phyloP scores from a whole-genome alignment of 1,140 invertebrate genomes.

The Augochlora pura region DNA sequence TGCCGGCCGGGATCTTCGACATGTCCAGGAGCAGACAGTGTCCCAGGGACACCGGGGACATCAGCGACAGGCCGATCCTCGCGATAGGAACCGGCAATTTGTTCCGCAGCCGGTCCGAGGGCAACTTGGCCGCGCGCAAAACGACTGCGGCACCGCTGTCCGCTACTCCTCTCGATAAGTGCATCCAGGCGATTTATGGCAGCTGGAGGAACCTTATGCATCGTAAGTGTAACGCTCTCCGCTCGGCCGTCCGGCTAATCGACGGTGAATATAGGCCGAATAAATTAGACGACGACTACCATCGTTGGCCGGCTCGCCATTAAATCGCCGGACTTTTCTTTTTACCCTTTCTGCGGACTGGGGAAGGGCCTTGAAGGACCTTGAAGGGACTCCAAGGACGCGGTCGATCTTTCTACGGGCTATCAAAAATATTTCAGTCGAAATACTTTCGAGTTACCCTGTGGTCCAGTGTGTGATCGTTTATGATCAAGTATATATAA shows the following conservation, averaged over 20 bases:
- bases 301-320: too few species aligned
- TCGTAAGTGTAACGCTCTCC: slow-evolving; percentile 70
- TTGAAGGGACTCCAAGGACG: too few species aligned
- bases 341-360: too few species aligned
- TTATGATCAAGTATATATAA: too few species aligned
- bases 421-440: too few species aligned
- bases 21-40: slow-evolving; percentile 34
- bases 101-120: slow-evolving; percentile 78
- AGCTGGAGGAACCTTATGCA: slow-evolving; percentile 80
- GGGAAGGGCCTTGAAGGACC: too few species aligned
- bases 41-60: background rate
- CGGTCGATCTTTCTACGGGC: too few species aligned
- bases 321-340: too few species aligned
- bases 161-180: slow-evolving; percentile 76
- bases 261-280: slow-evolving; percentile 18
- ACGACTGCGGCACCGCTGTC: slow-evolving; percentile 40
- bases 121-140: slow-evolving; percentile 70
- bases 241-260: slow-evolving; percentile 1
- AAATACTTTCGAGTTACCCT: too few species aligned
- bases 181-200: slow-evolving; percentile 79
- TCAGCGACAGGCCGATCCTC: background rate
- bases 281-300: background rate
- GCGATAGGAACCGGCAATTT: slow-evolving; percentile 55
- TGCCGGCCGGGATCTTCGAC: slow-evolving; percentile 61
- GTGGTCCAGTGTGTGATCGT: too few species aligned